Percentiles rank a stretch among this genome's conserved stretches.
Evolutionary conservation across 2,113 vertebrate genomes (phyloP).

Genomic region (Tyto alba): DNA sequence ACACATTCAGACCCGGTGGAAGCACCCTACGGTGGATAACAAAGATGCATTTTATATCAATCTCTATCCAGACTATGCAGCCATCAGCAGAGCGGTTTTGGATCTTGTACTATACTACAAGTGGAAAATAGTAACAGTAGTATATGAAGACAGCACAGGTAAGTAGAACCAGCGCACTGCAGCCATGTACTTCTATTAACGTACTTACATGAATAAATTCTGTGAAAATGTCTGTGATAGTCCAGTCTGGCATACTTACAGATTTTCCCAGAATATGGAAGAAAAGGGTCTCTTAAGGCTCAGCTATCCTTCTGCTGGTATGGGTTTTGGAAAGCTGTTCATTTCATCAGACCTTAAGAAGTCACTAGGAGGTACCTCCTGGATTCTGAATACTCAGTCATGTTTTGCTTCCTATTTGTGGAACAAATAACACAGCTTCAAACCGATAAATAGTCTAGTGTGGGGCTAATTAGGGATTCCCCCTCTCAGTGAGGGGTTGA

Average conservation of each 20-base stretch:
- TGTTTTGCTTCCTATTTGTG: not conserved
- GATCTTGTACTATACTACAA: conserved; percentile 94
- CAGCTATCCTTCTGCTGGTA: not conserved
- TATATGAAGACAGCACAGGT: conserved; percentile 98
- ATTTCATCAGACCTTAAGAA: not conserved
- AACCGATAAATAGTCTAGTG: not conserved
- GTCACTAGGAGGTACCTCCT: not conserved
- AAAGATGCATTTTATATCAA: conserved; percentile 95
- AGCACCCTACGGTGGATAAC: conserved; percentile 91
- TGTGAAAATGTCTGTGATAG: not conserved
- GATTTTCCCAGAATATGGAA: not conserved
- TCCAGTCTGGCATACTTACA: not conserved
- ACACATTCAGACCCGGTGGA: conserved; percentile 97
- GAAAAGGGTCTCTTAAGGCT: not conserved
- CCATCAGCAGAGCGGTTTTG: conserved; percentile 91
- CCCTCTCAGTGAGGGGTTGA: not conserved
- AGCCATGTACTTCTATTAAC: not conserved
- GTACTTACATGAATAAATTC: not conserved
- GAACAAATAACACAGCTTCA: not conserved
- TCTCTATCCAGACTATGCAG: conserved; percentile 91
- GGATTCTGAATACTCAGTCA: not conserved
- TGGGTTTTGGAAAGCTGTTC: not conserved
- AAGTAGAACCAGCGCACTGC: not conserved
- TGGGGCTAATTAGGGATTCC: not conserved
- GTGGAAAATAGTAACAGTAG: conserved; percentile 93